phyloP scores from a whole-genome alignment of 2,113 vertebrate genomes.

The Prochilodus magdalenae region DNA sequence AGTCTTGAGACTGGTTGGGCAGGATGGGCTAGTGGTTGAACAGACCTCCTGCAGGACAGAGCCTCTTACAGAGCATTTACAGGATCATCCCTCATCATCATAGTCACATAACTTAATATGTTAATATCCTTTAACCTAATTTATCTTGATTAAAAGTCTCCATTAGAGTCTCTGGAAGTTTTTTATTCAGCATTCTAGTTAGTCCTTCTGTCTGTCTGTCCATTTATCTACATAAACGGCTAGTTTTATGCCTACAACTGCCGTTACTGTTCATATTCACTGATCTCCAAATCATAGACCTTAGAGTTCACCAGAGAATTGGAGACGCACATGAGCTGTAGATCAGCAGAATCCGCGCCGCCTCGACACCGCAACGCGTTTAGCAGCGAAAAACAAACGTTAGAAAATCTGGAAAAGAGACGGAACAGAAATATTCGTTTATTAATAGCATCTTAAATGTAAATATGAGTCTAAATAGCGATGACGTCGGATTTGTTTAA shows the following conservation, averaged over 20 bases:
- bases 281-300: not conserved
- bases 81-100: not conserved
- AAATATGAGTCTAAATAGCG: too few relatives aligned
- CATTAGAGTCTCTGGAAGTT: too few relatives aligned
- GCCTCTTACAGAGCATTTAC: not conserved
- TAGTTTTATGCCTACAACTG: not conserved
- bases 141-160: too few relatives aligned
- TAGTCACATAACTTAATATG: too few relatives aligned
- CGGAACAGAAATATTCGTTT: too few relatives aligned
- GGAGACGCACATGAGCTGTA: not conserved
- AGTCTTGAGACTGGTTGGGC: not conserved
- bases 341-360: not conserved
- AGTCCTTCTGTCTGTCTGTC: not conserved
- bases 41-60: not conserved
- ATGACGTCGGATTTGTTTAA: not conserved
- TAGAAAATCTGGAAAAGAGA: not conserved
- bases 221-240: not conserved
- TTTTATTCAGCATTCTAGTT: too few relatives aligned
- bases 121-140: too few relatives aligned
- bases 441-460: too few relatives aligned
- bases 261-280: not conserved
- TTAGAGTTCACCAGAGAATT: not conserved
- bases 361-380: too few relatives aligned
- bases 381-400: too few relatives aligned
- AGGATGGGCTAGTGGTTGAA: not conserved